These are phyloP conservation scores for Euproctis similis DNA, from an alignment of 2,888 invertebrate genomes.

Conservation along the genomic window DNA sequence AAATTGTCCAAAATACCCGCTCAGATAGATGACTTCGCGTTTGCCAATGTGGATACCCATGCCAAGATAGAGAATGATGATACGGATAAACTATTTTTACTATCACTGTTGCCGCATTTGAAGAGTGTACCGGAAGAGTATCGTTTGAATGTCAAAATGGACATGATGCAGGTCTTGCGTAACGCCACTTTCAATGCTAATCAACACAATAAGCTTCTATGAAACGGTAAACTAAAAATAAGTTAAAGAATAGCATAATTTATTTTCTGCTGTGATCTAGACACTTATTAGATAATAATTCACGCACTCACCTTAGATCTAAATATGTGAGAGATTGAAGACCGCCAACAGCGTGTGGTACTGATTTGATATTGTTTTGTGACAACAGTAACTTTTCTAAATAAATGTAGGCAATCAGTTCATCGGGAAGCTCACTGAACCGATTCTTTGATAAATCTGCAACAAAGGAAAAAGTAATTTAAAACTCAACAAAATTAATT, in stretches of 20 bases:
- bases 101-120: slow-evolving; percentile 59
- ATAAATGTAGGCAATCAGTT: slow-evolving; percentile 90
- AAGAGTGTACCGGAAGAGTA: slow-evolving; percentile 55
- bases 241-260: too few species aligned
- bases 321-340: slow-evolving; percentile 91
- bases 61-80: slow-evolving; percentile 43
- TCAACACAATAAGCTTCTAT: slow-evolving; percentile 34
- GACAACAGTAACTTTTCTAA: slow-evolving; percentile 92
- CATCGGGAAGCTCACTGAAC: slow-evolving; percentile 92
- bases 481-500: too few species aligned
- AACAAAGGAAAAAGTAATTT: slow-evolving; percentile 46
- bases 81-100: slow-evolving; percentile 54
- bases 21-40: slow-evolving; percentile 44
- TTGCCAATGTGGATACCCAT: slow-evolving; percentile 51
- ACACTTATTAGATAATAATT: not conserved
- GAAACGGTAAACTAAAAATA: too few species aligned
- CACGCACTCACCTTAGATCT: slow-evolving; percentile 86
- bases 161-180: slow-evolving; percentile 59
- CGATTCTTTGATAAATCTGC: slow-evolving; percentile 75
- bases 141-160: slow-evolving; percentile 57
- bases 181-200: slow-evolving; percentile 44
- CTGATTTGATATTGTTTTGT: slow-evolving; percentile 91
- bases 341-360: slow-evolving; percentile 88
- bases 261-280: too few species aligned
- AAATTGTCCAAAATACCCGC: slow-evolving; percentile 20